phyloP scores from a whole-genome alignment of 1,140 invertebrate genomes.

The Oedothorax gibbosus region DNA sequence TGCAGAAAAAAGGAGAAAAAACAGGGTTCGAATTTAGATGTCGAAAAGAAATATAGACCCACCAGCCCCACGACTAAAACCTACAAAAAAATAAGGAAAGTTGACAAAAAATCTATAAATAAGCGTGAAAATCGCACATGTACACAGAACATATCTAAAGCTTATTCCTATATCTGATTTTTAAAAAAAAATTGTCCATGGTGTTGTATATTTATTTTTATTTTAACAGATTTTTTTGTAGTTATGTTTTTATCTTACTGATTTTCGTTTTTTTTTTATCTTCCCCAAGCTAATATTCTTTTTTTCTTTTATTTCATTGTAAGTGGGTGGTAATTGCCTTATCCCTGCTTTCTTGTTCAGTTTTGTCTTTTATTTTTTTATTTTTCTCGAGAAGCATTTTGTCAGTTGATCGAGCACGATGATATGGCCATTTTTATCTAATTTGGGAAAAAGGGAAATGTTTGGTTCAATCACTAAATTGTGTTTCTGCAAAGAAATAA shows the following conservation, averaged over 20 bases:
- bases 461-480: too few species aligned
- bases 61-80: background rate
- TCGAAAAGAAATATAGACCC: slow-evolving; percentile 40
- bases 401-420: background rate
- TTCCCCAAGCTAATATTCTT: background rate
- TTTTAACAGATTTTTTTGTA: too few species aligned
- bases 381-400: background rate
- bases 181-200: background rate
- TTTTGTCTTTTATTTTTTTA: slow-evolving; percentile 3
- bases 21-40: slow-evolving; percentile 44
- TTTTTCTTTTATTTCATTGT: slow-evolving; percentile 1
- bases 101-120: slow-evolving; percentile 24
- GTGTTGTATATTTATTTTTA: background rate
- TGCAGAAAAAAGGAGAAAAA: background rate
- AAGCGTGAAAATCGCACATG: slow-evolving; percentile 30
- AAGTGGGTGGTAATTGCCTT: slow-evolving; percentile 54
- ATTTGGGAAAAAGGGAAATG: background rate
- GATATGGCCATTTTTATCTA: slow-evolving; percentile 1
- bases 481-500: too few species aligned
- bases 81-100: slow-evolving; percentile 25
- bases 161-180: slow-evolving; percentile 29
- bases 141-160: slow-evolving; percentile 38
- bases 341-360: slow-evolving; percentile 22
- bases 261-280: too few species aligned
- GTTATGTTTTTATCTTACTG: too few species aligned